These are phyloP conservation scores for Percopsis omiscomaycus DNA, from an alignment of 2,797 vertebrate genomes.

Conservation along the genomic window DNA sequence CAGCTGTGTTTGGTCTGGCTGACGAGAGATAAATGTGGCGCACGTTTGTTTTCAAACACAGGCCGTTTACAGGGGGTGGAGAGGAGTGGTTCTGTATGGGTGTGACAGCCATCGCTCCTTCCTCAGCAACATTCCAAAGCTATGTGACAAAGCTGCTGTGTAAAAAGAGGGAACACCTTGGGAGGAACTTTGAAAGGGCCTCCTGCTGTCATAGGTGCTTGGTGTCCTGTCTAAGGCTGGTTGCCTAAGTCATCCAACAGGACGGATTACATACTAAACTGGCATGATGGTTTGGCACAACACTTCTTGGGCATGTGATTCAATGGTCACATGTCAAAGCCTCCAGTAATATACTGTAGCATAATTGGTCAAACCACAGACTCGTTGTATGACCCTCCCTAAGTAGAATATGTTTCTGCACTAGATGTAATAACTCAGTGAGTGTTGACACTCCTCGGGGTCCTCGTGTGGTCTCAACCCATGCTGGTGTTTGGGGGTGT, in stretches of 20 bases:
- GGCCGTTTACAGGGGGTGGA: constrained; percentile 57
- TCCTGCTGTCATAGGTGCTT: constrained; percentile 32
- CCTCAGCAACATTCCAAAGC: constrained; percentile 63
- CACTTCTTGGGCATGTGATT: constrained; percentile 21
- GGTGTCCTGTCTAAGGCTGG: neutral
- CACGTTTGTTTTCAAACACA: constrained; percentile 53
- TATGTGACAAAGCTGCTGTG: constrained; percentile 53
- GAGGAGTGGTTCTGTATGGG: constrained; percentile 58
- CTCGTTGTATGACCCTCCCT: constrained; percentile 32
- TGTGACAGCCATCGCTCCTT: constrained; percentile 60
- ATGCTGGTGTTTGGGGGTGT: constrained; percentile 55
- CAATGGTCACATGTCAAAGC: constrained; percentile 36
- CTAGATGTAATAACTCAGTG: constrained; percentile 29
- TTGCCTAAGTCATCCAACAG: constrained; percentile 5
- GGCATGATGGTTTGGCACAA: constrained; percentile 17
- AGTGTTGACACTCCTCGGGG: constrained; percentile 31
- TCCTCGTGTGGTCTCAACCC: constrained; percentile 44
- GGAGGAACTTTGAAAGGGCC: constrained; percentile 19
- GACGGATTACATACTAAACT: constrained; percentile 16
- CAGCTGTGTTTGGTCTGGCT: constrained; percentile 71
- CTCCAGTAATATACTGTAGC: constrained; percentile 20
- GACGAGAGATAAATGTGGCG: constrained; percentile 40
- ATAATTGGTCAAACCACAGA: constrained; percentile 19
- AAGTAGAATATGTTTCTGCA: constrained; percentile 24
- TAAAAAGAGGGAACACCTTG: constrained; percentile 40